These are phyloP conservation scores for Acrossocheilus fasciatus DNA, from an alignment of 2,797 vertebrate genomes.

Conservation along the genomic window DNA sequence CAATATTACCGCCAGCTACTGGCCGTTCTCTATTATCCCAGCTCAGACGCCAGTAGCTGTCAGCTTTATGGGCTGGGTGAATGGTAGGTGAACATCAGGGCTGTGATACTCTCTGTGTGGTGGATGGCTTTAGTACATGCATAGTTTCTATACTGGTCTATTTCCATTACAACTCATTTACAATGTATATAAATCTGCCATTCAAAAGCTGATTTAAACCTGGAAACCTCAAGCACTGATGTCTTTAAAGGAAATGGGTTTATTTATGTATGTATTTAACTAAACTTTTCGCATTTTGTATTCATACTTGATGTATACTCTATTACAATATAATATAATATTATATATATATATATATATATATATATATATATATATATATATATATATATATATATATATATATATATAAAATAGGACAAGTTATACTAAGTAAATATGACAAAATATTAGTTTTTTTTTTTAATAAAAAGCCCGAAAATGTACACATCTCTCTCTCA, in stretches of 20 bases:
- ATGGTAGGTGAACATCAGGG: constrained; percentile 75
- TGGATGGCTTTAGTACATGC: constrained; percentile 35
- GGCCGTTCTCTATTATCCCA: constrained; percentile 83
- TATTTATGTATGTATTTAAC: not conserved
- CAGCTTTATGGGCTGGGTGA: constrained; percentile 81
- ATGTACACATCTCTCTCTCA: too few relatives aligned
- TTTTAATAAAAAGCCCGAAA: too few relatives aligned
- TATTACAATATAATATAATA: too few relatives aligned
- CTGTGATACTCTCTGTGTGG: constrained; percentile 58
- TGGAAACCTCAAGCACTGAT: not conserved
- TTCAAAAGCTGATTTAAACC: not conserved
- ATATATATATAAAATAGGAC: too few relatives aligned
- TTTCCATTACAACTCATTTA: not conserved
- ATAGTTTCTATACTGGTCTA: not conserved
- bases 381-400: too few relatives aligned
- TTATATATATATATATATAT: too few relatives aligned
- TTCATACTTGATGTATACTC: not conserved
- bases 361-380: too few relatives aligned
- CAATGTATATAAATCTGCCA: not conserved
- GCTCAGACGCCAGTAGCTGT: constrained; percentile 72
- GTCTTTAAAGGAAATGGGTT: not conserved
- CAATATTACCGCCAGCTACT: constrained; percentile 81
- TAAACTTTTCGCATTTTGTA: not conserved
- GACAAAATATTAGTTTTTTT: not conserved
- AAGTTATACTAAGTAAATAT: not conserved